These are phyloP conservation scores for Nerophis ophidion DNA, from an alignment of 2,113 vertebrate genomes.

Conservation along the genomic window DNA sequence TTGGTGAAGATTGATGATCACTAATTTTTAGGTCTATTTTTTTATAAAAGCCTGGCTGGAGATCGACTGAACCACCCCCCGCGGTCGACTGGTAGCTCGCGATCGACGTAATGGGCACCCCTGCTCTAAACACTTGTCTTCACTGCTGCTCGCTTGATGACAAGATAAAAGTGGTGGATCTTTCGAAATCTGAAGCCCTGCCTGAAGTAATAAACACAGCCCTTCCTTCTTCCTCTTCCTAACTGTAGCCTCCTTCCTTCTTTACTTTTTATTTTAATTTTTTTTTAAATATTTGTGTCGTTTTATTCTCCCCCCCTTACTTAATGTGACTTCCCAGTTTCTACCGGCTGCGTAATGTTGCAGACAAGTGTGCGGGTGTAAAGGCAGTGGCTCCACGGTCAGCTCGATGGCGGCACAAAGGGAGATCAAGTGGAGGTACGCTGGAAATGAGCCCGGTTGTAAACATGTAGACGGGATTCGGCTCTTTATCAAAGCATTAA, in stretches of 20 bases:
- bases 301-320: neutral
- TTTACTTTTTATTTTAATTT: neutral
- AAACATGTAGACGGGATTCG: neutral
- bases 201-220: slow-evolving; percentile 74
- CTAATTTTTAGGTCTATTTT: too few species aligned
- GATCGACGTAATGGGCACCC: too few species aligned
- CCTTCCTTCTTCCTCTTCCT: neutral
- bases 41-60: too few species aligned
- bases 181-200: slow-evolving; percentile 91
- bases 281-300: too few species aligned
- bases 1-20: too few species aligned
- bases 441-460: slow-evolving; percentile 19
- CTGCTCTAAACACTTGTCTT: neutral
- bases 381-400: too few species aligned
- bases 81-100: too few species aligned
- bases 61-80: too few species aligned
- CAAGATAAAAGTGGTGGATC: slow-evolving; percentile 96
- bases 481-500: neutral
- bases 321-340: neutral
- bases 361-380: too few species aligned
- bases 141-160: slow-evolving; percentile 77
- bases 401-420: too few species aligned
- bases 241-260: neutral
- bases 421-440: too few species aligned
- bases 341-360: too few species aligned